These are phyloP conservation scores for Protophormia terraenovae DNA, from an alignment of 2,888 invertebrate species.

Conservation along the genomic window DNA sequence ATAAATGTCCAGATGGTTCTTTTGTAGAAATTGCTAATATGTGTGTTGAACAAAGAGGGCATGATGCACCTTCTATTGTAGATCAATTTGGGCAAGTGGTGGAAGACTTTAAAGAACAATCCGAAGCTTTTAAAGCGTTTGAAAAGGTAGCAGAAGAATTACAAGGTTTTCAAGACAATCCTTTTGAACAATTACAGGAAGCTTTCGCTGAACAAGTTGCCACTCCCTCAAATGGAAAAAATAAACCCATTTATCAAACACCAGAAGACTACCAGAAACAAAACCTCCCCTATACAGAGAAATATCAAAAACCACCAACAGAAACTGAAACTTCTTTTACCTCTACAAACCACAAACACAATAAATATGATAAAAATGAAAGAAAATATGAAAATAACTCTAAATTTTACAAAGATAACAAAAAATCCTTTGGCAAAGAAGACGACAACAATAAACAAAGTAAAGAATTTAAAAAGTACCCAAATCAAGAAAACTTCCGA, in stretches of 20 bases:
- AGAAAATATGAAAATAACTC: neutral
- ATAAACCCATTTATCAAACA: conserved; percentile 47
- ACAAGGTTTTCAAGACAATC: conserved; percentile 53
- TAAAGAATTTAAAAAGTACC: conserved; percentile 54
- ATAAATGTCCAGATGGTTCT: conserved; percentile 74
- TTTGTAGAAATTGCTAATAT: conserved; percentile 75
- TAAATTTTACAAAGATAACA: conserved; percentile 6
- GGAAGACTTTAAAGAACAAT: conserved; percentile 71
- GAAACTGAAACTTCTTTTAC: neutral
- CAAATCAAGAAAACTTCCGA: neutral
- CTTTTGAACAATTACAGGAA: conserved; percentile 46
- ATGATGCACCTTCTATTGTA: conserved; percentile 56
- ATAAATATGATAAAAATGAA: conserved; percentile 17
- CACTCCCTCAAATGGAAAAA: neutral
- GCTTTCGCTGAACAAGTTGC: neutral
- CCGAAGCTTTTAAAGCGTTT: conserved; percentile 71
- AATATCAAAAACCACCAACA: neutral
- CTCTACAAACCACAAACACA: neutral
- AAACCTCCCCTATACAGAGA: neutral
- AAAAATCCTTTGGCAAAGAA: conserved; percentile 9
- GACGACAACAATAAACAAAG: conserved; percentile 13
- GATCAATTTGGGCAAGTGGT: conserved; percentile 73
- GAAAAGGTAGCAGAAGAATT: conserved; percentile 72
- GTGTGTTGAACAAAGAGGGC: conserved; percentile 72
- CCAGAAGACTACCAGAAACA: neutral